phyloP scores from a whole-genome alignment of 2,888 invertebrate genomes.

The Macaria liturata region DNA sequence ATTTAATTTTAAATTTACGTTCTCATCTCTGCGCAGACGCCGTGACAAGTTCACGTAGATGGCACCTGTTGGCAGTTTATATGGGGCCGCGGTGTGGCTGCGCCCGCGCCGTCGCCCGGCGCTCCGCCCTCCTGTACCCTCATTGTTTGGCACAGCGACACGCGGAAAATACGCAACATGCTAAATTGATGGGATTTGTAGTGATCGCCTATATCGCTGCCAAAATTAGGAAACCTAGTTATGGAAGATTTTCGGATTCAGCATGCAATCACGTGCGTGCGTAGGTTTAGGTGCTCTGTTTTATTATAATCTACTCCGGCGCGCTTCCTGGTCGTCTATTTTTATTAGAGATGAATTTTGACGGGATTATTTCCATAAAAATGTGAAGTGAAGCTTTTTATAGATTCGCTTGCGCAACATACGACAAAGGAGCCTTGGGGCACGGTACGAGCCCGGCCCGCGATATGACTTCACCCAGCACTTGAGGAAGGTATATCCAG shows the following conservation, averaged over 20 bases:
- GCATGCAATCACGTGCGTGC: constrained; percentile 35
- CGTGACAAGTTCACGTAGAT: constrained; percentile 52
- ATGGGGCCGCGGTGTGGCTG: constrained; percentile 53
- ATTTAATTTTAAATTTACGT: constrained; percentile 51
- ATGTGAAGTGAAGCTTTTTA: constrained; percentile 3
- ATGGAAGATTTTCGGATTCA: constrained; percentile 38
- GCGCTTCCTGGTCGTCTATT: constrained; percentile 11
- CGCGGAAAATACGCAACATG: constrained; percentile 58
- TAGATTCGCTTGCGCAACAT: constrained; percentile 13
- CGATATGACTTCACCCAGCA: constrained; percentile 30
- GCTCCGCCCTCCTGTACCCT: constrained; percentile 41
- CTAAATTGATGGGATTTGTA: constrained; percentile 55
- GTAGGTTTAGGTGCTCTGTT: constrained; percentile 17
- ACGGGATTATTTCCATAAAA: constrained; percentile 16
- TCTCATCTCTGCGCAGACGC: constrained; percentile 38
- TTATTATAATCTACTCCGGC: constrained; percentile 22
- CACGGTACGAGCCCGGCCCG: constrained; percentile 11
- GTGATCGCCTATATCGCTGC: constrained; percentile 44
- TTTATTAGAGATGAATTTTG: constrained; percentile 5
- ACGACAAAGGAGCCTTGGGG: constrained; percentile 17
- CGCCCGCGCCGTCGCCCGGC: constrained; percentile 2
- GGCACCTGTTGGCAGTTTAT: constrained; percentile 63
- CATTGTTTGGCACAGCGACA: constrained; percentile 67
- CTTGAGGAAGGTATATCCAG: constrained; percentile 22
- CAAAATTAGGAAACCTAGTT: constrained; percentile 43